Conservation (phyloP, 2,888 invertebrate species). For the Geophilus truncorum region DNA sequence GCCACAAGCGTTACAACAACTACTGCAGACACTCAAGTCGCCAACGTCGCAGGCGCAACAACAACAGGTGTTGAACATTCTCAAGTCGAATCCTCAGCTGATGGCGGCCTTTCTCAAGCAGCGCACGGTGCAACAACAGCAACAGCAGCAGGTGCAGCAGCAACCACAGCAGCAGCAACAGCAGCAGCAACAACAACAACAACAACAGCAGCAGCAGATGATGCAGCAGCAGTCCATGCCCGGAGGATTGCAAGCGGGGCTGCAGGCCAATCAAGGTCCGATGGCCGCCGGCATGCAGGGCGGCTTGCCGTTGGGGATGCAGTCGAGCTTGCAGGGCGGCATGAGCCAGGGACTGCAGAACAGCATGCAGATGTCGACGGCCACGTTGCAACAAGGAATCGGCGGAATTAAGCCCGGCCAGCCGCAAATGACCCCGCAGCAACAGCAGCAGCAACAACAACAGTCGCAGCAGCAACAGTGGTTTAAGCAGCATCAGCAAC, state of each 20-base stretch:
- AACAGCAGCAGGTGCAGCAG: conserved; percentile 43
- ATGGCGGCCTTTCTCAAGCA: conserved; percentile 94
- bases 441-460: conserved; percentile 38
- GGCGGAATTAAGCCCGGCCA: conserved; percentile 34
- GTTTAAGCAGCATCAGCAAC: conserved; percentile 48
- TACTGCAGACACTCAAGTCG: conserved; percentile 83
- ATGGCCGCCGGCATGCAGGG: conserved; percentile 29
- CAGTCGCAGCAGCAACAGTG: conserved; percentile 40
- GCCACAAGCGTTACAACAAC: conserved; percentile 52
- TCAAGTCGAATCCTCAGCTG: conserved; percentile 88
- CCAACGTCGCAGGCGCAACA: conserved; percentile 90
- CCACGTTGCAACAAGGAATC: conserved; percentile 11
- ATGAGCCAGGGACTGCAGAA: conserved; percentile 12
- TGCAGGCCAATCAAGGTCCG: conserved; percentile 28
- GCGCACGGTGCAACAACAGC: conserved; percentile 59
- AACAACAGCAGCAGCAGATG: conserved; percentile 36
- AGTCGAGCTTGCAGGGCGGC: conserved; percentile 22
- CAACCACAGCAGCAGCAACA: conserved; percentile 32
- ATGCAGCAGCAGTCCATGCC: not conserved
- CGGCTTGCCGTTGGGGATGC: conserved; percentile 27
- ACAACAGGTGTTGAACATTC: conserved; percentile 75
- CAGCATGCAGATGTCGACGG: not conserved
- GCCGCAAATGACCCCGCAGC: conserved; percentile 45
- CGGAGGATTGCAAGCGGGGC: not conserved
- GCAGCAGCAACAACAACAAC: conserved; percentile 37